Conservation (phyloP, 2,888 invertebrate genomes). For the Drosophila prolongata region DNA sequence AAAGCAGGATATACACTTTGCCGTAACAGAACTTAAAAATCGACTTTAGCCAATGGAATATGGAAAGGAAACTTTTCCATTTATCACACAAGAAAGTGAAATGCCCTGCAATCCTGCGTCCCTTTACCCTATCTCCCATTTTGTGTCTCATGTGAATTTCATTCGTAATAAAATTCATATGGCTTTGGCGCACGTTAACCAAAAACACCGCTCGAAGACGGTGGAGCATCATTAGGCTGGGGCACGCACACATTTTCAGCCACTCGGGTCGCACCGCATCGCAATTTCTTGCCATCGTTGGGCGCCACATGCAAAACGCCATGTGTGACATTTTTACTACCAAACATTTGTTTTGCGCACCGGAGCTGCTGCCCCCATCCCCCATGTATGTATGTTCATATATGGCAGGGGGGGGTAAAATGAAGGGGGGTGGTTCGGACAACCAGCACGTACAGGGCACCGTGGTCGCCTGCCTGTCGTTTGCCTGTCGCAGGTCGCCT, state of each 20-base stretch:
- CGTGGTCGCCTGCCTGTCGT: slow-evolving; percentile 39
- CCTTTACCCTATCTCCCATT: slow-evolving; percentile 10
- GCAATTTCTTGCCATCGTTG: slow-evolving; percentile 5
- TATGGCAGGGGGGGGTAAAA: neutral
- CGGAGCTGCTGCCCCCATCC: slow-evolving; percentile 23
- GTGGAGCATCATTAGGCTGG: slow-evolving; percentile 67
- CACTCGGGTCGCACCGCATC: slow-evolving; percentile 9
- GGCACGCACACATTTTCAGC: slow-evolving; percentile 67
- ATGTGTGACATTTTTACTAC: slow-evolving; percentile 77
- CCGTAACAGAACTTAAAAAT: slow-evolving; percentile 37
- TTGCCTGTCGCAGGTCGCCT: slow-evolving; percentile 64
- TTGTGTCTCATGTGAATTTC: slow-evolving; percentile 48
- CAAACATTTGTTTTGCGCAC: slow-evolving; percentile 74
- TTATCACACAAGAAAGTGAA: slow-evolving; percentile 61
- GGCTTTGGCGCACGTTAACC: slow-evolving; percentile 76
- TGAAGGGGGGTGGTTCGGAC: slow-evolving; percentile 18
- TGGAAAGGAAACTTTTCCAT: slow-evolving; percentile 43
- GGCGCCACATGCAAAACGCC: slow-evolving; percentile 75
- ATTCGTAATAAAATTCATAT: slow-evolving; percentile 79
- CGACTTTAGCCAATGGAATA: slow-evolving; percentile 49
- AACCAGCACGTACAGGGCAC: slow-evolving; percentile 72
- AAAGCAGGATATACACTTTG: slow-evolving; percentile 61
- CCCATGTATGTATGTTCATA: neutral
- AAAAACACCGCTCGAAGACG: slow-evolving; percentile 40
- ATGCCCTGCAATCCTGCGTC: slow-evolving; percentile 1